phyloP scores from a whole-genome alignment of 2,888 invertebrate species.

The Phymatocera aterrima region DNA sequence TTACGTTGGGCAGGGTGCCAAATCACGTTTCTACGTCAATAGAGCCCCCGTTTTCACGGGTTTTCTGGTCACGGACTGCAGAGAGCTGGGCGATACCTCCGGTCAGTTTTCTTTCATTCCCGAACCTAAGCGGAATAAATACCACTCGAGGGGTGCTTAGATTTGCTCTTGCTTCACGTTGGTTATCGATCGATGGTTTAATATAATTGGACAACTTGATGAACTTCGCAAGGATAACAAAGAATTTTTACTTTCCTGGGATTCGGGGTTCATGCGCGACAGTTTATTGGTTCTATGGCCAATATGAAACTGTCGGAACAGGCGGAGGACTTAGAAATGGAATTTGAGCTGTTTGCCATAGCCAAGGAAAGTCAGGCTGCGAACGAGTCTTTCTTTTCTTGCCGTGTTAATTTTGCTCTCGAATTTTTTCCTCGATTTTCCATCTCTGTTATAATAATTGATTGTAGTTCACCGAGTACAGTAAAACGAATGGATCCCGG shows the following conservation, averaged over 20 bases:
- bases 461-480: not conserved
- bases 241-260: not conserved
- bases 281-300: constrained; percentile 11
- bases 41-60: not conserved
- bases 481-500: not conserved
- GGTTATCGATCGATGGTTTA: not conserved
- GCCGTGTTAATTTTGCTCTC: not conserved
- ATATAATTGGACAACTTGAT: not conserved
- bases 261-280: not conserved
- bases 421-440: not conserved
- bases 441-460: not conserved
- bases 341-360: not conserved
- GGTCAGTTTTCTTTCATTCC: not conserved
- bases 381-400: not conserved
- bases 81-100: constrained; percentile 19
- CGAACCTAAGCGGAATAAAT: not conserved
- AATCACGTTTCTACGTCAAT: constrained; percentile 37
- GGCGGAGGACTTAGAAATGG: not conserved
- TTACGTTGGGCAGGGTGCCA: not conserved
- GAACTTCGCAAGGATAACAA: not conserved
- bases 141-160: not conserved
- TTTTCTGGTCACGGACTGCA: constrained; percentile 28
- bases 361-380: not conserved
- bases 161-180: not conserved
- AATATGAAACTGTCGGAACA: not conserved